phyloP scores from a whole-genome alignment of 2,888 invertebrate genomes.

The Parnassius smintheus region DNA sequence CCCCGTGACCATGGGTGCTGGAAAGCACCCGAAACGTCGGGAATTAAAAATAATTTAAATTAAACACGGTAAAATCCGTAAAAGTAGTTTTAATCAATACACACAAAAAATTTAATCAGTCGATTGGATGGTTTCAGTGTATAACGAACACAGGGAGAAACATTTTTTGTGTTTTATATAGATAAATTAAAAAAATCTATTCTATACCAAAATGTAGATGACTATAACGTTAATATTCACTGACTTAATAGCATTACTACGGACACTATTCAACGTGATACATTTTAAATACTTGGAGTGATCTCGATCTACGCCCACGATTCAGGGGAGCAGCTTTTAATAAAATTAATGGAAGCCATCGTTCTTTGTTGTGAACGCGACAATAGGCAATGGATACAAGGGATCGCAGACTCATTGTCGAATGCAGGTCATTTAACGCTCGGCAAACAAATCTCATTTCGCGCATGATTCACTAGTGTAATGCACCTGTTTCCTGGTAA shows the following conservation, averaged over 20 bases:
- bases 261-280: background rate
- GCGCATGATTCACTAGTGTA: background rate
- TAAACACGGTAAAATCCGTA: too few species aligned
- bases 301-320: background rate
- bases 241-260: background rate
- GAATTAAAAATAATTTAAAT: too few species aligned
- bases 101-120: too few species aligned
- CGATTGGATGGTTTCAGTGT: too few species aligned
- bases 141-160: too few species aligned
- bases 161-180: too few species aligned
- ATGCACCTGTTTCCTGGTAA: too few species aligned
- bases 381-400: background rate
- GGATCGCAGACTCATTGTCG: background rate
- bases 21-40: too few species aligned
- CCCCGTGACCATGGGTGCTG: too few species aligned
- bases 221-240: background rate
- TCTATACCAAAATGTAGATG: too few species aligned
- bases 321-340: background rate
- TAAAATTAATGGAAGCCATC: background rate
- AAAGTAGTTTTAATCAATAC: too few species aligned
- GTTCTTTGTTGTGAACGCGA: background rate
- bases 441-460: background rate
- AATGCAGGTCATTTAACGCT: background rate
- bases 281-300: background rate
- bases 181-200: too few species aligned